Evolutionary conservation across 2,888 invertebrate genomes (phyloP), one percentile per base, ranked within the genome.

Genomic region (Ophraella communa): DNA sequence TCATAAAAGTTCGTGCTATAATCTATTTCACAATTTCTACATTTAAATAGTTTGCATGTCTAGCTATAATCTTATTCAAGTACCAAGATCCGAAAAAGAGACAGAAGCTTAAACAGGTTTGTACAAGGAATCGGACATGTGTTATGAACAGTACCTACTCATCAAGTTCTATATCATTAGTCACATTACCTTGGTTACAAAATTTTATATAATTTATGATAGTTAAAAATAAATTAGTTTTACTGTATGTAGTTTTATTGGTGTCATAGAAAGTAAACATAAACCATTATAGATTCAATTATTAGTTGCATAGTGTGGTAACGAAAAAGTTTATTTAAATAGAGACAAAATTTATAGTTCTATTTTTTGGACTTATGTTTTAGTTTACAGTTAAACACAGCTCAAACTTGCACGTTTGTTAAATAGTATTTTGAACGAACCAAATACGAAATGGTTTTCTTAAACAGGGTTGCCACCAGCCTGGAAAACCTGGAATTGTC

Each of bases 151-250:
- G 42, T 55, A 55, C 39, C 17, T n/a, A 39, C 27, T 55, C 55
- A 42, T 55, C 55, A 55, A 42, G 55, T 55, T 55, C 55, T 24
- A 17, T 55, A 24, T 27, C 55, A 55, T 55, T 55, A 55, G 44
- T 55, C 42, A 42, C 23, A 55, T 42, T 55, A 42, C 42, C 42
- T 42, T 42, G 42, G 24, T 55, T 42, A 42, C 42, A 42, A 55
- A 42, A 55, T 42, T 24, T 42, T 17, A 17, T 21, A 18, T 52
- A 52, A 52, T 52, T 52, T 17, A 30, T 14, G 55, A 17, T 55
- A 42, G 24, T 55, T 55, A 55, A 55, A 55, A 55, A 42, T 42
- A 27, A 55, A 55, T 55, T 55, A 55, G 24, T 55, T 39, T 18
- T 55, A 24, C 24, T 23, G 23, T 42, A 11, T 14, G 8, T 17